Base-by-base conservation (phyloP, 1,140 invertebrate genomes). In the Lepidurus arcticus region DNA sequence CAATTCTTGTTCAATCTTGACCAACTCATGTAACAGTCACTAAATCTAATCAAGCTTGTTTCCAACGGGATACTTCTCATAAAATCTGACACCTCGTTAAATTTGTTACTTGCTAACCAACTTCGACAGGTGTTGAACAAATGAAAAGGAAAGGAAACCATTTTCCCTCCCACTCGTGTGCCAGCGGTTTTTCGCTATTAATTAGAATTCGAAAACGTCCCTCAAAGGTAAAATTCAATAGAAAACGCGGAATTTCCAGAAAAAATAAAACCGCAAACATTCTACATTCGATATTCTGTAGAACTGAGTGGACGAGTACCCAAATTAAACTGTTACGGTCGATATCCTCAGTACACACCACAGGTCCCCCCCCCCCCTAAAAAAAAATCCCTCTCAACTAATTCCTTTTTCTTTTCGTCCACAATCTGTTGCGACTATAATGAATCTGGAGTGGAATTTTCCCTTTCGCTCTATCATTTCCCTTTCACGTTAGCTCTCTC, bases 281-380 rank as follows among this genome's bases (percentile, higher is more conserved):
- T 34, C 34, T 34, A 34, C 4, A 34, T 34, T 9, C 53, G 21
- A 65, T n/a, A 47, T 5, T 65, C 53, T 1, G 53, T 65, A 65
- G 16, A 13, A 65, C 53, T 21, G 53, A 11, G 34, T 34, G 34
- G 34, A 34, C 2, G 34, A 34, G 3, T 34, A 34, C 34, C 34
- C 8, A 65, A 65, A n/a, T 65, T n/a, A 16, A 65, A 65, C 53
- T 65, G 53, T 65, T 65, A 65, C 53, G 53, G 53, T 65, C 9
- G 53, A 65, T 65, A 11, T 7, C 53, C n/a, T 21, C 9, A 21
- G 1, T 4, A 65, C 53, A 21, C 53, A n/a, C 53, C 6, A 65
- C 16, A 65, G 1, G 6, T 65, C 6, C 47, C 53, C 21, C n/a
- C 13, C 16, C 53, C 53, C n/a, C 21, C 1, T 0, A 65, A 13